Evolutionary conservation across 1,140 invertebrate species (phyloP).

Genomic region (Procambarus virginalis): DNA sequence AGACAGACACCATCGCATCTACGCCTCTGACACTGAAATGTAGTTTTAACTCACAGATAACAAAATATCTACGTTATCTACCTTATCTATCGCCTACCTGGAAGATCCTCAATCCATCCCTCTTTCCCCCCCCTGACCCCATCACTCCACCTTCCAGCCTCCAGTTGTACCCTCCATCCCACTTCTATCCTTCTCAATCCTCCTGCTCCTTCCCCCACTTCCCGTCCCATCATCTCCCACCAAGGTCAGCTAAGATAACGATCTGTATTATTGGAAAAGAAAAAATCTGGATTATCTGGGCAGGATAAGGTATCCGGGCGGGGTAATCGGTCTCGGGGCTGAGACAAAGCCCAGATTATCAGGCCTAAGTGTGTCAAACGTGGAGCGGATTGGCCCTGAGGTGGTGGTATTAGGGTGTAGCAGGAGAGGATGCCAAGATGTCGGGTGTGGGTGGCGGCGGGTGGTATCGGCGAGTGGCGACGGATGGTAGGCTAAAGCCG

Average conservation of each 20-base stretch:
- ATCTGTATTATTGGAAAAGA: constrained; percentile 45
- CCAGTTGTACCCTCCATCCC: background rate
- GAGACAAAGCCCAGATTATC: constrained; percentile 46
- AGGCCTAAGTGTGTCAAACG: constrained; percentile 28
- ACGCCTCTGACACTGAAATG: no score
- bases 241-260: background rate
- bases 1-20: no score
- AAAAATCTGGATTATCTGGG: constrained; percentile 53
- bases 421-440: background rate
- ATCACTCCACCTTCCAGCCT: background rate
- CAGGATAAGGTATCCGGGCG: constrained; percentile 14
- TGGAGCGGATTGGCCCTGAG: background rate
- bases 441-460: background rate
- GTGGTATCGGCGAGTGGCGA: background rate
- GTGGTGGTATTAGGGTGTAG: background rate
- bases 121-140: background rate
- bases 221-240: background rate
- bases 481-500: no score
- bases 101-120: background rate
- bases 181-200: background rate
- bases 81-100: constrained; percentile 6
- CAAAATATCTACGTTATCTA: constrained; percentile 24
- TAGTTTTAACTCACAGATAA: background rate
- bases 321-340: constrained; percentile 29
- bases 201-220: background rate